Evolutionary conservation across 2,888 invertebrate genomes (phyloP).

Genomic region (Sinohyriopsis cumingii): DNA sequence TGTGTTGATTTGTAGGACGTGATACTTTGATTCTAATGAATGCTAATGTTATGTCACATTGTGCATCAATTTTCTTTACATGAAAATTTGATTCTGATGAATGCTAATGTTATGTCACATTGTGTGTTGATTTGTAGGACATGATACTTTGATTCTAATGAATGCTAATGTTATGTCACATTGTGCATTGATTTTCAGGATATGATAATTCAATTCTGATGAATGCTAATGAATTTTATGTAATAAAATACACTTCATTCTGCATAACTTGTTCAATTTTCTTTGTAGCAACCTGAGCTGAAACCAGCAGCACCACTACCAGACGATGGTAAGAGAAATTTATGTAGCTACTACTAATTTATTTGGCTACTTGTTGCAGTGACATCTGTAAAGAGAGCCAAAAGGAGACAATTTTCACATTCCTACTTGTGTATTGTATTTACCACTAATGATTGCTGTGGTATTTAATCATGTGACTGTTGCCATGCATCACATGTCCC

Average conservation of each 20-base stretch:
- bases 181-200: background rate
- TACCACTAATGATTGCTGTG: no score
- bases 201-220: no score
- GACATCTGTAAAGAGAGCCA: no score
- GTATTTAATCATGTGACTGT: no score
- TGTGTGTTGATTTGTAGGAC: no score
- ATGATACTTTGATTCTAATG: background rate
- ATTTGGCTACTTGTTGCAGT: background rate
- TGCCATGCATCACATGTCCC: no score
- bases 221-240: background rate
- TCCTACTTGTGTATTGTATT: no score
- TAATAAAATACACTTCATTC: background rate
- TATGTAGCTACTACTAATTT: background rate
- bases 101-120: no score
- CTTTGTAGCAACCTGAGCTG: slow-evolving; percentile 3
- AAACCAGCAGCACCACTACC: slow-evolving; percentile 1
- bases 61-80: background rate
- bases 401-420: no score
- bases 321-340: slow-evolving; percentile 1
- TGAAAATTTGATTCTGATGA: no score
- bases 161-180: background rate
- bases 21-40: background rate
- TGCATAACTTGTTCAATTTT: background rate
- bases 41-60: background rate
- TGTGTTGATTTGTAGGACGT: no score